phyloP scores from a whole-genome alignment of 2,113 vertebrate genomes.

The Austrofundulus limnaeus region DNA sequence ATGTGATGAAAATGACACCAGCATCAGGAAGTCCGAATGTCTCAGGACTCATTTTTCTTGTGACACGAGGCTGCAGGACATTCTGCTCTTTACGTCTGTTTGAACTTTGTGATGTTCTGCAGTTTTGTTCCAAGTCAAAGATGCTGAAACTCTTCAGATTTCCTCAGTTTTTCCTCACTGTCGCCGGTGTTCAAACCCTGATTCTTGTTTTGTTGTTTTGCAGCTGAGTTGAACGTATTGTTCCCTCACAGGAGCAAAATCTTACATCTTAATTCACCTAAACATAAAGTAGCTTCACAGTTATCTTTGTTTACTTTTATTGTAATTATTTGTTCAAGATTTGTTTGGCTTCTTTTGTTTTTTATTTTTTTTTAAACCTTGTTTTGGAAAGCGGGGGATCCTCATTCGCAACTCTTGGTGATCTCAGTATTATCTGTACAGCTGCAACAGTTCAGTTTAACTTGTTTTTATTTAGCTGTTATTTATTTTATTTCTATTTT shows the following conservation, averaged over 20 bases:
- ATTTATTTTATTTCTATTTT: slow-evolving; percentile 10
- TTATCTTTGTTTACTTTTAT: neutral
- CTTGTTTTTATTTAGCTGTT: slow-evolving; percentile 42
- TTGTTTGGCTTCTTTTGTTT: slow-evolving; percentile 1
- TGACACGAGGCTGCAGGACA: no score
- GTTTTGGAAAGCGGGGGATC: slow-evolving; percentile 11
- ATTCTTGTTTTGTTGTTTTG: neutral
- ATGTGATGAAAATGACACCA: neutral
- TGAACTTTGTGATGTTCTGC: no score
- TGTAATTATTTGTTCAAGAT: neutral
- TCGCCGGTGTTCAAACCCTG: neutral
- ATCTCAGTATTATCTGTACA: neutral
- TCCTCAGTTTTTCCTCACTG: no score
- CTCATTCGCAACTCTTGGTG: neutral
- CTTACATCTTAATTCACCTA: neutral
- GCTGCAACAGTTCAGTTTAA: slow-evolving; percentile 2
- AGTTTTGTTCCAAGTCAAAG: no score
- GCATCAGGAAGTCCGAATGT: neutral
- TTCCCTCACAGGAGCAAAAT: neutral
- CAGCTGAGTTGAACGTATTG: neutral
- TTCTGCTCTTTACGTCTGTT: no score
- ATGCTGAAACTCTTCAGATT: neutral
- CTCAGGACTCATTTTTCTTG: no score
- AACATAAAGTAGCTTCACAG: neutral
- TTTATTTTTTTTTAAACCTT: slow-evolving; percentile 13